Evolutionary conservation across 2,888 invertebrate genomes (phyloP).

Genomic region (Nebria brevicollis): DNA sequence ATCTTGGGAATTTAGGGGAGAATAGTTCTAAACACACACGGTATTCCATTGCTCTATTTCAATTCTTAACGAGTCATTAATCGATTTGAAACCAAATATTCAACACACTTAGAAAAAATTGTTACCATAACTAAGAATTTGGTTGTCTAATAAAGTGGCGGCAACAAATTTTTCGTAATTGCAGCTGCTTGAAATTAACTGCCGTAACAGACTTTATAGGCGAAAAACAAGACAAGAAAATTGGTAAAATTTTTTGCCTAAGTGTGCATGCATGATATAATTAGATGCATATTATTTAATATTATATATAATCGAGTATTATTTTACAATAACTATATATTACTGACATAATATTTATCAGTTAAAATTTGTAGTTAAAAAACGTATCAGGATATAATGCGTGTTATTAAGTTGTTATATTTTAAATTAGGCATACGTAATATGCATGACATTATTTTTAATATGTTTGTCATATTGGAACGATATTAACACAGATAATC

Average conservation of each 20-base stretch:
- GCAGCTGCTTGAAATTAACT: no score
- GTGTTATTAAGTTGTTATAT: neutral
- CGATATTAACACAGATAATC: neutral
- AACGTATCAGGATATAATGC: neutral
- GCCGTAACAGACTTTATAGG: no score
- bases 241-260: no score
- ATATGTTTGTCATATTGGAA: neutral
- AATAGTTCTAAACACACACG: neutral
- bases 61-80: no score
- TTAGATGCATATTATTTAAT: neutral
- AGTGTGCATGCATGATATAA: no score
- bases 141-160: no score
- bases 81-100: no score
- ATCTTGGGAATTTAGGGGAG: neutral
- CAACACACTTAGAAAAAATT: no score
- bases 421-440: neutral
- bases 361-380: neutral
- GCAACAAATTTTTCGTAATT: no score
- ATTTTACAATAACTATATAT: neutral
- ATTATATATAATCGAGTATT: neutral
- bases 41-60: no score
- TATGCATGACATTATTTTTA: neutral
- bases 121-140: no score
- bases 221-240: no score
- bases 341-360: neutral